phyloP scores from a whole-genome alignment of 2,888 invertebrate genomes.

The Nephrotoma guestfalica region DNA sequence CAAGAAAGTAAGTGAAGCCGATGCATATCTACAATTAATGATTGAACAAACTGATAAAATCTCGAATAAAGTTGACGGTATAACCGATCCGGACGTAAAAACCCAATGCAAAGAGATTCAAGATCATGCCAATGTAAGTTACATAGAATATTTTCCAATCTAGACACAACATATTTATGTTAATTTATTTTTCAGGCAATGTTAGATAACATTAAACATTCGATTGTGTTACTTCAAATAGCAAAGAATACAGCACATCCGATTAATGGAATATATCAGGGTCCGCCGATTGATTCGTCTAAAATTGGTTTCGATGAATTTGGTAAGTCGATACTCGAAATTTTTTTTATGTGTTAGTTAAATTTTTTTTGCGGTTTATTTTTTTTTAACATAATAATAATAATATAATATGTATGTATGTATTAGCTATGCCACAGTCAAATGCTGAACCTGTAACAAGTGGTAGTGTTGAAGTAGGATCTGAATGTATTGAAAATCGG shows the following conservation, averaged over 20 bases:
- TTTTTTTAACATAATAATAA: neutral
- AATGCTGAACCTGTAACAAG: neutral
- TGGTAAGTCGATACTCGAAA: neutral
- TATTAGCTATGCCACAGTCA: conserved; percentile 26
- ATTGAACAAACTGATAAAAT: conserved; percentile 82
- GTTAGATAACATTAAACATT: conserved; percentile 96
- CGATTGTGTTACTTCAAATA: conserved; percentile 94
- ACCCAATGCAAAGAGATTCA: conserved; percentile 52
- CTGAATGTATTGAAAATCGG: conserved; percentile 42
- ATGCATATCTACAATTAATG: conserved; percentile 88
- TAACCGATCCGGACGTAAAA: conserved; percentile 47
- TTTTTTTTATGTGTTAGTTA: neutral
- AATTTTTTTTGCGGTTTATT: neutral
- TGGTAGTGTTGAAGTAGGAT: conserved; percentile 44
- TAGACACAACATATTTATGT: neutral
- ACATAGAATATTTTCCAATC: neutral
- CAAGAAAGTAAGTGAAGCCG: conserved; percentile 84
- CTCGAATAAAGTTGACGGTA: conserved; percentile 45
- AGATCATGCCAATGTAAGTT: conserved; percentile 63
- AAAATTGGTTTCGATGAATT: neutral
- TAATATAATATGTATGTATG: conserved; percentile 4
- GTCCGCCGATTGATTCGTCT: conserved; percentile 29
- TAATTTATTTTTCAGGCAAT: conserved; percentile 50
- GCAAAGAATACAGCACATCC: conserved; percentile 93
- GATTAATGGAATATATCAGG: conserved; percentile 75